Percentiles rank a stretch among this genome's conserved stretches.
These are phyloP conservation scores for Parnassius apollo DNA, from an alignment of 2,888 invertebrate genomes.

Conservation along the genomic window DNA sequence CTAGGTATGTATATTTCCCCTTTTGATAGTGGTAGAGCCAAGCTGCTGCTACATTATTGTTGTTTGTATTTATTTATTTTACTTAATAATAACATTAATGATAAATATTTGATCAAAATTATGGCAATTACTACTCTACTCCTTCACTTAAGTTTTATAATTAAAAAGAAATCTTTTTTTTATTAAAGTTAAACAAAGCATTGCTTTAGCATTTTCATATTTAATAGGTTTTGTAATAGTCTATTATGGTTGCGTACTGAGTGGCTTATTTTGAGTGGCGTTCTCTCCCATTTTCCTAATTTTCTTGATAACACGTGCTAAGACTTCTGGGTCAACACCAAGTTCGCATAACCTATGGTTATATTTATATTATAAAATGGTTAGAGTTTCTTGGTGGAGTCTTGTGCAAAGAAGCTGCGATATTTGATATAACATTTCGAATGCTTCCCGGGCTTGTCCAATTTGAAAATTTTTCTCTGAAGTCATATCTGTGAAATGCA, in stretches of 20 bases:
- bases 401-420: constrained; percentile 90
- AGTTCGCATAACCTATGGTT: constrained; percentile 85
- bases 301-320: constrained; percentile 89
- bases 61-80: constrained; percentile 17
- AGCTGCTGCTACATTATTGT: too few species aligned
- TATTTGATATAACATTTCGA: constrained; percentile 87
- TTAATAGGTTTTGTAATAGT: too few species aligned
- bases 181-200: too few species aligned
- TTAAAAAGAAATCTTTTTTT: too few species aligned
- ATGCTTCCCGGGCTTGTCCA: constrained; percentile 85
- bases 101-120: too few species aligned
- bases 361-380: constrained; percentile 82
- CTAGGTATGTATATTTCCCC: too few species aligned
- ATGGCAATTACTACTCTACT: too few species aligned
- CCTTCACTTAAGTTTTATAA: too few species aligned
- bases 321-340: constrained; percentile 89
- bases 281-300: constrained; percentile 83
- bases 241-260: constrained; percentile 36
- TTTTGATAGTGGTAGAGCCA: too few species aligned
- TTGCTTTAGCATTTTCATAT: too few species aligned
- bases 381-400: constrained; percentile 86
- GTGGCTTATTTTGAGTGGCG: constrained; percentile 45
- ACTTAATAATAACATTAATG: constrained; percentile 1
- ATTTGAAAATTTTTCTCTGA: constrained; percentile 78
- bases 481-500: constrained; percentile 51